Percentiles rank a stretch among this genome's conserved stretches.
phyloP scores from a whole-genome alignment of 2,888 invertebrate species.

The Sussaba pulchella region DNA sequence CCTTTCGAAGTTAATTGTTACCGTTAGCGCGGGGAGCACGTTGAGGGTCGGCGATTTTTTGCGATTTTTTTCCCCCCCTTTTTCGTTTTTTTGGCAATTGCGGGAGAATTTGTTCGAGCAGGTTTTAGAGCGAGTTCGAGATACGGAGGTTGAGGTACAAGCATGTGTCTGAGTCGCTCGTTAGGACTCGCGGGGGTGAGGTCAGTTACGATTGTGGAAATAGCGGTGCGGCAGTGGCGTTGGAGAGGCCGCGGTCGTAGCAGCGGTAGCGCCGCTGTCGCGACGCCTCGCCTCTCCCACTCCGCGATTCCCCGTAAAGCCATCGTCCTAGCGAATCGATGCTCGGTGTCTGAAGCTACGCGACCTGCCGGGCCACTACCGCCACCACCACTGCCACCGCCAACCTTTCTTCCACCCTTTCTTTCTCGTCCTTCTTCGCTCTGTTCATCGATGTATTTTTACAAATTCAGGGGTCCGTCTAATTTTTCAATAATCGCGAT shows the following conservation, averaged over 20 bases:
- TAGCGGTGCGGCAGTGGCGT: slow-evolving; percentile 22
- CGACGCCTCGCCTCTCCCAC: slow-evolving; percentile 67
- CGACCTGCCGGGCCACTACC: slow-evolving; percentile 67
- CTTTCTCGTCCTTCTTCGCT: slow-evolving; percentile 40
- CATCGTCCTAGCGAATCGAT: slow-evolving; percentile 82
- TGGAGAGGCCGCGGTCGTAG: slow-evolving; percentile 60
- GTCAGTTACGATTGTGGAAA: neutral
- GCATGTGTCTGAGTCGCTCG: too few species aligned
- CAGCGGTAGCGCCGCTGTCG: slow-evolving; percentile 70
- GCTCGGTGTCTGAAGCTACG: slow-evolving; percentile 74
- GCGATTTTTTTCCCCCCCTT: too few species aligned
- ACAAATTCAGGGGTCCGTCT: too few species aligned
- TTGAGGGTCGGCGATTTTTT: too few species aligned
- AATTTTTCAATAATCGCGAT: too few species aligned
- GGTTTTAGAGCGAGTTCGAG: too few species aligned
- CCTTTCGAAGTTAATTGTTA: too few species aligned
- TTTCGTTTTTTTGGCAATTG: too few species aligned
- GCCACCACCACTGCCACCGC: slow-evolving; percentile 37
- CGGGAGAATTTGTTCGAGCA: too few species aligned
- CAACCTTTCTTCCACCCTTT: slow-evolving; percentile 29
- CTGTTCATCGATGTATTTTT: slow-evolving; percentile 1
- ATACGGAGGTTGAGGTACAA: too few species aligned
- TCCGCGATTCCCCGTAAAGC: slow-evolving; percentile 73
- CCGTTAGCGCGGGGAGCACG: too few species aligned
- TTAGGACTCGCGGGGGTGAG: too few species aligned